Evolutionary conservation across 2,113 vertebrate species (phyloP), one percentile per base, ranked within the genome.

Genomic region (Chionis minor): DNA sequence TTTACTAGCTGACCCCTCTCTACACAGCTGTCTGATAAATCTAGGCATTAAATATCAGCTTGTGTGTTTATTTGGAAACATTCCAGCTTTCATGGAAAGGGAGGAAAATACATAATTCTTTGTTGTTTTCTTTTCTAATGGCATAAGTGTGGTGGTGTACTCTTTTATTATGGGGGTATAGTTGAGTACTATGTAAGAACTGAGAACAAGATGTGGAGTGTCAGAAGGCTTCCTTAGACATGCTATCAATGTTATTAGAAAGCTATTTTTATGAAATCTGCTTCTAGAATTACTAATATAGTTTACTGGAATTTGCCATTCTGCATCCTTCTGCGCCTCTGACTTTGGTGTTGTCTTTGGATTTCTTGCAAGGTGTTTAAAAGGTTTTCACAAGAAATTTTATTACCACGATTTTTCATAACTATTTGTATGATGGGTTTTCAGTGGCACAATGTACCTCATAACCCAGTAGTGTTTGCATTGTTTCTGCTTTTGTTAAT

Each of bases 1-100:
- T 93, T 94, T 91, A 96, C 83, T 59, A 84, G 75, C 55, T 71
- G 58, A 95, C 17, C 4, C 10, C 74, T 61, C 12, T 10, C 32
- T 21, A 12, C 9, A 14, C 72, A 94, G 81, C 79, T 97, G 79
- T 73, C 81, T 89, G 73, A 61, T 86, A 93, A 90, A 87, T 92
- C 33, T 65, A 74, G 78, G 10, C 40, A 30, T 73, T 81, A 86
- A 82, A 80, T 79, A 38, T 21, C 62, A 70, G 35, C 92, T 88
- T 90, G 74, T 86, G 54, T 94, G 89, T 91, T 90, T 65, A n/a
- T n/a, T 85, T 82, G 78, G 66, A 58, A 22, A 58, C n/a, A 23
- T 32, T 65, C 27, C 19, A 78, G 12, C 18, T 62, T 94, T 81
- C 30, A 62, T 24, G 44, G 59, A 59, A 81, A 61, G 35, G 8